phyloP scores from a whole-genome alignment of 2,888 invertebrate species.

The Dynastes tityus region DNA sequence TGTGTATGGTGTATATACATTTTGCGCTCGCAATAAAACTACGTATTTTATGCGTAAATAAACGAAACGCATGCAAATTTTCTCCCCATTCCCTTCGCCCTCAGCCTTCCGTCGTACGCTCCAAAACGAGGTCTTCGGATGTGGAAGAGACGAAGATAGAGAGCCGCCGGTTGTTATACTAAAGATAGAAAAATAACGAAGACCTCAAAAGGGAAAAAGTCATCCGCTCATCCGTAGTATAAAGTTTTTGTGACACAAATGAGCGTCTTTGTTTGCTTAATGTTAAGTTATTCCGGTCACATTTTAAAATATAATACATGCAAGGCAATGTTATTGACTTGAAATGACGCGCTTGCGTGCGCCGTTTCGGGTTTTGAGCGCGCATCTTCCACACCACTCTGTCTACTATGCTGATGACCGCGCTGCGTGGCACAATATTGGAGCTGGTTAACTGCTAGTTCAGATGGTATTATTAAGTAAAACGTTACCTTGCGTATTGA shows the following conservation, averaged over 20 bases:
- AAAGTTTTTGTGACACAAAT: conserved; percentile 60
- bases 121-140: conserved; percentile 28
- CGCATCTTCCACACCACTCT: conserved; percentile 54
- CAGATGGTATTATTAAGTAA: not conserved
- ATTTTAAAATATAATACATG: conserved; percentile 68
- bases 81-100: conserved; percentile 17
- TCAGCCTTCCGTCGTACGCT: not conserved
- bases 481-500: too few species aligned
- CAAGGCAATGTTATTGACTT: conserved; percentile 66
- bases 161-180: conserved; percentile 31
- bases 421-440: too few species aligned
- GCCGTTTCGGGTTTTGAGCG: conserved; percentile 49
- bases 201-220: conserved; percentile 54
- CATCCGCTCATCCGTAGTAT: conserved; percentile 52
- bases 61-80: conserved; percentile 47
- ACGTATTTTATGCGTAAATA: conserved; percentile 44
- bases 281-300: conserved; percentile 67
- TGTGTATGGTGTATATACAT: conserved; percentile 25
- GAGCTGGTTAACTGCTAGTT: conserved; percentile 1
- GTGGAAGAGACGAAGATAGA: conserved; percentile 28
- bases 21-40: conserved; percentile 40
- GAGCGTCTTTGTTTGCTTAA: conserved; percentile 63
- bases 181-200: conserved; percentile 55
- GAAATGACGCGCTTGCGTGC: conserved; percentile 64
- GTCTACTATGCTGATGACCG: conserved; percentile 6